Evolutionary conservation across 2,888 invertebrate species (phyloP), one percentile per base, ranked within the genome.

Genomic region (Trachelus stipa): DNA sequence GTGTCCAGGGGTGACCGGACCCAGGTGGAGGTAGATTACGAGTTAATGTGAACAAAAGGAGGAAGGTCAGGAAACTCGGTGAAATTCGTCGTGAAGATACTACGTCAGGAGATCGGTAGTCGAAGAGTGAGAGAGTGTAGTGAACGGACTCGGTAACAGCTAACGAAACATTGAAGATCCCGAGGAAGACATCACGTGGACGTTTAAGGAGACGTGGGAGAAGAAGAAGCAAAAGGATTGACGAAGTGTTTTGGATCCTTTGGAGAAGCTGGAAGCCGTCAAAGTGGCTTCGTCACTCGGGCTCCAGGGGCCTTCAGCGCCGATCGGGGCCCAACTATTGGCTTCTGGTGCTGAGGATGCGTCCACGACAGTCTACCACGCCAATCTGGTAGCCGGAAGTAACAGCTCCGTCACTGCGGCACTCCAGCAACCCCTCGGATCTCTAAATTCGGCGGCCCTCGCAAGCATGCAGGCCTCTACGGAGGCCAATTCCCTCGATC

Each of bases 401-500:
- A 91, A 89, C 87, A 88, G 88, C 85, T 88, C 89, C 85, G 89
- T 90, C 83, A 88, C 89, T 79, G 88, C 90, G 87, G 90, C 90
- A 77, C 87, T 91, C 80, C 88, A 87, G 80, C 91, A 91, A 85
- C 91, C 90, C 80, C 85, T 91, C 81, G 88, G 88, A 81, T 87
- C 89, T 82, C 89, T 91, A 76, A 89, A 89, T 85, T 88, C 90
- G 81, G 89, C 90, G 86, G 86, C 86, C 92, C 93, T 94, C 91
- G 93, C 94, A 92, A 93, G 93, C 92, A 94, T 95, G 94, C 94
- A 96, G 94, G 90, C 93, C 86, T 93, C 93, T 91, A 92, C 93
- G 91, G 95, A 95, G 94, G 94, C 95, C 93, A 95, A 94, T 91
- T 96, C 96, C 94, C 96, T 97, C 95, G 97, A 97, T 95, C 95